Conservation (phyloP, 2,113 vertebrate species). For the Actenoides lindsayi region DNA sequence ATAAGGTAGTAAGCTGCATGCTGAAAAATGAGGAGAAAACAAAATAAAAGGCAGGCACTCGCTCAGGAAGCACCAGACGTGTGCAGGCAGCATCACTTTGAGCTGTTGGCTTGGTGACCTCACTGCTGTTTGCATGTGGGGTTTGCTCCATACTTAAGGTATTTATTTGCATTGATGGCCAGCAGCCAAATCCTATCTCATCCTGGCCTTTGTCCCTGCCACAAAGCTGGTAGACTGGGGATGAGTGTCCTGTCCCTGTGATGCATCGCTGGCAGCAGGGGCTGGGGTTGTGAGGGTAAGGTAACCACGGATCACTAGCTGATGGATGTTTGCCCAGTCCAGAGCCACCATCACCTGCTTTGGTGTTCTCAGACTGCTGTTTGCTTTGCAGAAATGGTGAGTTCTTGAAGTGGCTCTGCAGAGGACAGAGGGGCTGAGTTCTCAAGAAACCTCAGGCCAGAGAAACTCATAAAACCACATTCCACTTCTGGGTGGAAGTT, state of each 20-base stretch:
- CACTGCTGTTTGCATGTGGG: background rate
- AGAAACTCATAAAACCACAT: background rate
- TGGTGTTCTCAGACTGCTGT: background rate
- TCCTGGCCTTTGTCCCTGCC: background rate
- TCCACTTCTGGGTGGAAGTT: background rate
- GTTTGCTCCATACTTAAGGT: background rate
- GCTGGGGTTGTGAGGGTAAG: background rate
- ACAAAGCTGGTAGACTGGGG: background rate
- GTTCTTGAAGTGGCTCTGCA: background rate
- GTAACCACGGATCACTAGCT: background rate
- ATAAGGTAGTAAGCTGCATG: background rate
- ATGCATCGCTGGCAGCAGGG: fast-evolving
- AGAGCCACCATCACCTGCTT: too few relatives aligned
- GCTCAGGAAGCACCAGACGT: background rate
- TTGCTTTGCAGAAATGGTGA: background rate
- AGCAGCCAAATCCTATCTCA: background rate
- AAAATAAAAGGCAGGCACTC: background rate
- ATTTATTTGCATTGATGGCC: background rate
- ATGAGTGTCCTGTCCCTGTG: background rate
- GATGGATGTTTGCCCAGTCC: background rate
- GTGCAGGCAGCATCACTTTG: background rate
- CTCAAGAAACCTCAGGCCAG: background rate
- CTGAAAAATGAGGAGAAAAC: background rate
- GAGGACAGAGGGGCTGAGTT: background rate
- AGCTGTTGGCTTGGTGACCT: background rate